phyloP scores from a whole-genome alignment of 1,140 invertebrate species.

The Maconellicoccus hirsutus region DNA sequence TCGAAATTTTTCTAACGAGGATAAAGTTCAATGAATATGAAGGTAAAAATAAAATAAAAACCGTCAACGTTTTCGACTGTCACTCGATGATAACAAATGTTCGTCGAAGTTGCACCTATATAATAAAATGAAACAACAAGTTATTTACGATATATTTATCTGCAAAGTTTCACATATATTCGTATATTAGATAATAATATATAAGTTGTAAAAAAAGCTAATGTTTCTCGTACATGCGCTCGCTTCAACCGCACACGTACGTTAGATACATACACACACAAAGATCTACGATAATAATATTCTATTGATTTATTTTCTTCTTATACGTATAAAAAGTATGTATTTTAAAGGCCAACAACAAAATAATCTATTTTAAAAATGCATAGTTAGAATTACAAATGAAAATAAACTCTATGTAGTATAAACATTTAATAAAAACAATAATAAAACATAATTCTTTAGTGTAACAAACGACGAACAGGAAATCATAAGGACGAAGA shows the following conservation, averaged over 20 bases:
- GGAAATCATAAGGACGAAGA: too few species aligned
- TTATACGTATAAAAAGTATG: neutral
- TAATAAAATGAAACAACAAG: too few species aligned
- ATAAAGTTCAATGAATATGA: too few species aligned
- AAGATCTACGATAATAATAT: neutral
- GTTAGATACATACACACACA: neutral
- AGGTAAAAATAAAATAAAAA: too few species aligned
- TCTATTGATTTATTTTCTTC: too few species aligned
- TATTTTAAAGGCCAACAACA: neutral
- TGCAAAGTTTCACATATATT: neutral
- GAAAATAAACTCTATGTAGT: neutral
- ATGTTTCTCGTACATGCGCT: neutral
- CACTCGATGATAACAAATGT: too few species aligned
- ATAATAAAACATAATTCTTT: neutral
- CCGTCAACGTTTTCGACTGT: too few species aligned
- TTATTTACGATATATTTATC: neutral
- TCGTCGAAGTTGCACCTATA: too few species aligned
- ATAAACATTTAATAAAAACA: neutral
- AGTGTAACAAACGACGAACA: neutral
- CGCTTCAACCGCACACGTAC: neutral
- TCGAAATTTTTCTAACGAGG: too few species aligned
- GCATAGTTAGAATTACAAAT: neutral
- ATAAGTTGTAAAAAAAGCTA: neutral
- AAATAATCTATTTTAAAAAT: slow-evolving; percentile 1
- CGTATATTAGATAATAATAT: neutral